Evolutionary conservation across 2,888 invertebrate species (phyloP), one percentile per base, ranked within the genome.

Genomic region (Hesperia comma): DNA sequence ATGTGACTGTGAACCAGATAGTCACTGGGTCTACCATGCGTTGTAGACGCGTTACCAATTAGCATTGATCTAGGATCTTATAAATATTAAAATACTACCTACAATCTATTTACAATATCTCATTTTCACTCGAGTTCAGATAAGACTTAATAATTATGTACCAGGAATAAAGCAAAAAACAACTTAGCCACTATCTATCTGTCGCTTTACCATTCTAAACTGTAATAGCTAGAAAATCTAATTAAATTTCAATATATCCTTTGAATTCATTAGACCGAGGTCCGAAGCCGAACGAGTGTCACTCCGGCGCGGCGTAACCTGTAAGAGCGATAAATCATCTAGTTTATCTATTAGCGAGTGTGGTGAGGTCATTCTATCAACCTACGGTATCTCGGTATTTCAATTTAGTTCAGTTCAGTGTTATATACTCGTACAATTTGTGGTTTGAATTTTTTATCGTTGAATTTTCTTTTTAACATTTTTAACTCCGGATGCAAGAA

Each of bases 161-260:
- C 26, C 26, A 26, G 5, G 26, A 26, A 4, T 26, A 26, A 4
- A 26, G 3, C 2, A 26, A 26, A 2, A 26, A 26, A 26, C 2
- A 26, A 2, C 26, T 26, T 26, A 26, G 5, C 26, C 26, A 5
- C n/a, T 49, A 10, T 53, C 32, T 53, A 14, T 53, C 26, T 10
- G 6, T 60, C 58, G 58, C 8, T 26, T 19, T 4, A 17, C 6
- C 0, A 14, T 41, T 14, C 43, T 21, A 6, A n/a, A 21, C 19
- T 40, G 51, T 21, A 26, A 53, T 15, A 58, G 26, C 26, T 46
- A 12, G 32, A 33, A 32, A 60, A 43, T 60, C 46, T 57, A 57
- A 63, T 63, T 63, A 63, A 63, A 56, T 57, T 56, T 56, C 63
- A 63, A 63, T 53, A 21, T 63, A 56, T 37, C 17, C 33, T 46